Evolutionary conservation across 2,113 vertebrate species (phyloP).

Genomic region (Chloropsis hardwickii): DNA sequence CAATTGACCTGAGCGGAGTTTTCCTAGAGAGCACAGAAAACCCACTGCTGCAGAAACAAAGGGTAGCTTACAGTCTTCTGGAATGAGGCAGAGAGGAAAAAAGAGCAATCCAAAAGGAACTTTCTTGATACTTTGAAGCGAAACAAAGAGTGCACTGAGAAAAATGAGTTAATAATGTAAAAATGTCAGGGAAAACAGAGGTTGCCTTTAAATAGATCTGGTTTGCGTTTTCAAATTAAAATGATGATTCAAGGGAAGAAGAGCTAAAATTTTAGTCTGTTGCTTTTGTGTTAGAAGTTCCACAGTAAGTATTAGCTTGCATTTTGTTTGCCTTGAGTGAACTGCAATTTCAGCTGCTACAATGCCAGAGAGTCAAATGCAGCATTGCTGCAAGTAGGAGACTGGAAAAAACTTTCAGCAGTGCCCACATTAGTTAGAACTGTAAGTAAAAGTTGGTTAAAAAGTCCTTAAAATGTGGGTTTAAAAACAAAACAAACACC

Average conservation of each 20-base stretch:
- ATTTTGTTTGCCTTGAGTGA: background rate
- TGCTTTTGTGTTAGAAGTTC: background rate
- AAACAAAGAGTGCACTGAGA: conserved; percentile 60
- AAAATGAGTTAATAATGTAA: conserved; percentile 51
- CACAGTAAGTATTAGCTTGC: background rate
- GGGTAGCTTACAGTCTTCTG: conserved; percentile 11
- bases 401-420: background rate
- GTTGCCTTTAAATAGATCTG: background rate
- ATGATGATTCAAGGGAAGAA: conserved; percentile 7
- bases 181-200: conserved; percentile 37
- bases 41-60: background rate
- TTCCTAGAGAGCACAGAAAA: conserved; percentile 21
- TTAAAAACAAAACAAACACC: background rate
- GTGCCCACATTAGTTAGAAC: background rate
- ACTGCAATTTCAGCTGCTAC: background rate
- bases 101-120: conserved; percentile 52
- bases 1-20: background rate
- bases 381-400: background rate
- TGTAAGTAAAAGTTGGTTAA: background rate
- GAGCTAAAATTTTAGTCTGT: conserved; percentile 13
- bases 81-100: conserved; percentile 47
- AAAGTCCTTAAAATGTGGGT: background rate
- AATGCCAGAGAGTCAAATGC: background rate
- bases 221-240: conserved; percentile 36
- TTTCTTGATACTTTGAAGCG: conserved; percentile 45